These are phyloP conservation scores for Pinctada fucata DNA, from an alignment of 2,888 invertebrate genomes.

Conservation along the genomic window DNA sequence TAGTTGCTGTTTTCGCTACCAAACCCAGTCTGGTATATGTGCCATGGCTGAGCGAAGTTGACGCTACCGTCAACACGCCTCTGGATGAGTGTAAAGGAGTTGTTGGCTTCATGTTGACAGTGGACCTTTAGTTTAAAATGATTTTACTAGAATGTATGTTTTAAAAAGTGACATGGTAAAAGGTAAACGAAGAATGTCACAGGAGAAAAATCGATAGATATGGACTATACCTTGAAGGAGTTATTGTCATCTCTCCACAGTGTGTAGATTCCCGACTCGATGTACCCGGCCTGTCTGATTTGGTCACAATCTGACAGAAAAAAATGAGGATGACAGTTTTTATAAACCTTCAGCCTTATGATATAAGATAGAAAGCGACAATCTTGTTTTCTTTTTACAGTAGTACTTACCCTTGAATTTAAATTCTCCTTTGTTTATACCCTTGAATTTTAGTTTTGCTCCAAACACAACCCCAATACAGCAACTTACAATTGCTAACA, in stretches of 20 bases:
- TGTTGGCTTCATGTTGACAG: slow-evolving; percentile 42
- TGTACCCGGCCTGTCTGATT: slow-evolving; percentile 39
- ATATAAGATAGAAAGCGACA: too few relatives aligned
- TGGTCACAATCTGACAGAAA: slow-evolving; percentile 39
- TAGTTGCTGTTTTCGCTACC: slow-evolving; percentile 50
- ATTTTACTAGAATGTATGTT: neutral
- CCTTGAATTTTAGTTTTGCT: too few relatives aligned
- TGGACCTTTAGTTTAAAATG: slow-evolving; percentile 24
- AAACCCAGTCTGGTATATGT: slow-evolving; percentile 55
- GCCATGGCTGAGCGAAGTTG: slow-evolving; percentile 47
- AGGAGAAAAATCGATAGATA: neutral
- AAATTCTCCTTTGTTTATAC: too few relatives aligned
- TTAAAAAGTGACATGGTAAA: neutral
- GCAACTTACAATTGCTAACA: too few relatives aligned
- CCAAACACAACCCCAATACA: too few relatives aligned
- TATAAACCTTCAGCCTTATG: too few relatives aligned
- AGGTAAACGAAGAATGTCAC: neutral
- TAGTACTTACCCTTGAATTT: too few relatives aligned
- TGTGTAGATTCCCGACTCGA: slow-evolving; percentile 43
- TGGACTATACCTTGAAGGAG: slow-evolving; percentile 42
- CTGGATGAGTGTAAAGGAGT: slow-evolving; percentile 53
- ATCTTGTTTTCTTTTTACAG: too few relatives aligned
- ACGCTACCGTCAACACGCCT: slow-evolving; percentile 41
- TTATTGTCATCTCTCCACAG: slow-evolving; percentile 43
- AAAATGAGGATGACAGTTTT: neutral